A percentile compares a stretch with the other conserved stretches of the same genome.
phyloP scores from a whole-genome alignment of 2,113 vertebrate species.

The Amphiprion percula region DNA sequence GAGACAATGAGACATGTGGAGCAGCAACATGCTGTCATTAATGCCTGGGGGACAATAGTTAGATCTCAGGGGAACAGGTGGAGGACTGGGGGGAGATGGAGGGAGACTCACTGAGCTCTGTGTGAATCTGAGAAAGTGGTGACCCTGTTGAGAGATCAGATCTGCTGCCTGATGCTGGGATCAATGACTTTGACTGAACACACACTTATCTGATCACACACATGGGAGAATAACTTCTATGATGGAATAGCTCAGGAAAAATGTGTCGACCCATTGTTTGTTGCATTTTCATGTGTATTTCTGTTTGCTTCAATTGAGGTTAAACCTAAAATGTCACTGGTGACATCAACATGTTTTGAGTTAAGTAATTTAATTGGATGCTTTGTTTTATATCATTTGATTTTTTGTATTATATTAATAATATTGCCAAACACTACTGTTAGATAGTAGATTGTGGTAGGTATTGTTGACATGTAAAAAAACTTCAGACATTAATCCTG shows the following conservation, averaged over 20 bases:
- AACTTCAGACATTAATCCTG: neutral
- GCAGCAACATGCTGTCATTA: slow-evolving; percentile 12
- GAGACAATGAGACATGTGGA: slow-evolving; percentile 45
- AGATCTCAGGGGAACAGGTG: slow-evolving; percentile 57
- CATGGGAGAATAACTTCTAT: neutral
- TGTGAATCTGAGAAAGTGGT: slow-evolving; percentile 76
- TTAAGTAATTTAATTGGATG: too few species aligned
- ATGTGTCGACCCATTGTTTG: too few species aligned
- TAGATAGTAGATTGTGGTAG: too few species aligned
- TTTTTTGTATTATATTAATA: too few species aligned
- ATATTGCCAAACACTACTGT: too few species aligned
- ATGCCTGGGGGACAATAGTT: slow-evolving; percentile 55
- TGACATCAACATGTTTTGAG: too few species aligned
- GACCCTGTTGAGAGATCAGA: slow-evolving; percentile 48
- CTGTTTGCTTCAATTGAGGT: too few species aligned
- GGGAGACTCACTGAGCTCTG: slow-evolving; percentile 41
- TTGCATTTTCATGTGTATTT: too few species aligned
- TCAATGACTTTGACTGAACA: slow-evolving; percentile 41
- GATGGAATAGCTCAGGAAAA: too few species aligned
- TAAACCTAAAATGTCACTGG: too few species aligned
- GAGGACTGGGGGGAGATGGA: slow-evolving; percentile 33
- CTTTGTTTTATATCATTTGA: too few species aligned
- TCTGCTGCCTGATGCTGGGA: slow-evolving; percentile 33
- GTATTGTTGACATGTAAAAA: neutral
- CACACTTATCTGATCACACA: slow-evolving; percentile 12